phyloP scores from a whole-genome alignment of 1,140 invertebrate genomes.

The Ceratoteleas bidentatus region DNA sequence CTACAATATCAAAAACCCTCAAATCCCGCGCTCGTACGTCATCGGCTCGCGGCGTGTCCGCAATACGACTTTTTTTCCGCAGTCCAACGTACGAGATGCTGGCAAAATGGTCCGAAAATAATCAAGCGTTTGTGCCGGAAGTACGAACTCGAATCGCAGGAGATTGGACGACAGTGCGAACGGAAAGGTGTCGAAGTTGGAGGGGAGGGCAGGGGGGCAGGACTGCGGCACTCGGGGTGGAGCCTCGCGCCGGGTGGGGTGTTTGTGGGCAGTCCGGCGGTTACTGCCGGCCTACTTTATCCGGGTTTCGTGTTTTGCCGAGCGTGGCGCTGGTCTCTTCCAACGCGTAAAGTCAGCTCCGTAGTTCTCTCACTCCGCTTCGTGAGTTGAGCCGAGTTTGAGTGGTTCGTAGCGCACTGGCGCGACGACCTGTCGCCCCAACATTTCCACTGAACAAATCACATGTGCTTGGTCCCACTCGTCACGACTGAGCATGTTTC shows the following conservation, averaged over 20 bases:
- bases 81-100: conserved; percentile 36
- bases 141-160: conserved; percentile 51
- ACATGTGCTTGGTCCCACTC: conserved; percentile 55
- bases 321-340: conserved; percentile 68
- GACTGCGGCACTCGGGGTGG: conserved; percentile 50
- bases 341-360: conserved; percentile 51
- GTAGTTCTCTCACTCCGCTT: conserved; percentile 76
- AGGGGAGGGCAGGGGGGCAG: conserved; percentile 38
- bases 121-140: conserved; percentile 55
- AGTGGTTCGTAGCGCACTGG: conserved; percentile 58
- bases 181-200: conserved; percentile 44
- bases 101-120: conserved; percentile 61
- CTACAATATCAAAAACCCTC: conserved; percentile 44
- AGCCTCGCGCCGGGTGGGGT: conserved; percentile 49
- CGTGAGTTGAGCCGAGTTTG: conserved; percentile 72
- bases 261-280: conserved; percentile 64
- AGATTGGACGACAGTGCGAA: conserved; percentile 60
- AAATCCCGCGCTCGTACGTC: conserved; percentile 39
- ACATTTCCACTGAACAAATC: conserved; percentile 32
- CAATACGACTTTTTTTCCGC: conserved; percentile 26
- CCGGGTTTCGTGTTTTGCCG: conserved; percentile 49
- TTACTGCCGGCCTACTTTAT: conserved; percentile 70
- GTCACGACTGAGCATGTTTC: conserved; percentile 12
- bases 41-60: conserved; percentile 43
- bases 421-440: conserved; percentile 47